These are phyloP conservation scores for Epinotia demarniana DNA, from an alignment of 2,888 invertebrate species.

Conservation along the genomic window DNA sequence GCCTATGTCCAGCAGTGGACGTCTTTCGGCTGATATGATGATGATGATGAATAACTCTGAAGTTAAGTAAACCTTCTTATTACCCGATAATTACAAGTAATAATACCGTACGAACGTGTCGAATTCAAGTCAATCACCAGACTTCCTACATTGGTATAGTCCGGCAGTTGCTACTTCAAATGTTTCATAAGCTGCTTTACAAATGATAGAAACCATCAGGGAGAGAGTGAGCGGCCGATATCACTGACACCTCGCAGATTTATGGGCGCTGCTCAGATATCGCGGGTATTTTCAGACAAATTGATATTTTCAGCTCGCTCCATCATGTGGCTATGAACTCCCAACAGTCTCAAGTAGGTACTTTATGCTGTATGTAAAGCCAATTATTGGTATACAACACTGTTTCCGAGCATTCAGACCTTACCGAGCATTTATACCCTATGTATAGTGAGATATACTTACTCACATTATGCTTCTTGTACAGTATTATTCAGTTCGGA, in stretches of 20 bases:
- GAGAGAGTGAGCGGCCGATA: constrained; percentile 78
- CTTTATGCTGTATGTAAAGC: constrained; percentile 35
- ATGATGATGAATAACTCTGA: too few relatives aligned
- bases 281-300: constrained; percentile 75
- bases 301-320: constrained; percentile 75
- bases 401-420: constrained; percentile 7
- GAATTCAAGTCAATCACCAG: constrained; percentile 14
- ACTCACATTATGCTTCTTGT: too few relatives aligned
- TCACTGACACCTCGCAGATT: constrained; percentile 80
- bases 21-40: too few relatives aligned
- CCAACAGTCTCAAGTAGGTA: constrained; percentile 71
- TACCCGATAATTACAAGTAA: neutral
- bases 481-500: too few relatives aligned
- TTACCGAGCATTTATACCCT: neutral
- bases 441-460: too few relatives aligned
- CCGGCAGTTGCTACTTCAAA: constrained; percentile 61
- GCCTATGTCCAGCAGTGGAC: too few relatives aligned
- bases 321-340: constrained; percentile 70
- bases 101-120: neutral
- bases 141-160: neutral
- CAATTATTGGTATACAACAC: constrained; percentile 36
- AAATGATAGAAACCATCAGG: constrained; percentile 82
- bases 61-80: too few relatives aligned
- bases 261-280: constrained; percentile 71
- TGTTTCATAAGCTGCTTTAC: constrained; percentile 80